Evolutionary conservation across 2,113 vertebrate genomes (phyloP), one percentile per base, ranked within the genome.

Genomic region (Perca flavescens): DNA sequence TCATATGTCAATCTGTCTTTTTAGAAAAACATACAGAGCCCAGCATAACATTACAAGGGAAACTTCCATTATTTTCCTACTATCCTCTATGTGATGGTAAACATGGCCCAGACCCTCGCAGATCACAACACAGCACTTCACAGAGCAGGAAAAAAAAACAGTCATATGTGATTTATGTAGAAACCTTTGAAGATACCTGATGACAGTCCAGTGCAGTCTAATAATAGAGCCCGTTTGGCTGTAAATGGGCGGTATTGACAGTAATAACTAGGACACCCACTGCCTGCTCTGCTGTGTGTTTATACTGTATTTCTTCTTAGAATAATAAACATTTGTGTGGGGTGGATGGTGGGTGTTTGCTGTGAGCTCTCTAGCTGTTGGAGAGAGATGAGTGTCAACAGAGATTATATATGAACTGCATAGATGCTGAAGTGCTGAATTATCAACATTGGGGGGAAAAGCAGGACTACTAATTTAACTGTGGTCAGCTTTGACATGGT

Each of bases 221-320:
- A 92, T 92, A 93, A 92, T 92, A 92, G 89, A 91, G 81, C 75
- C 19, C 17, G 36, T 82, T 81, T 88, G 77, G 82, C 86, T 86
- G 83, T 82, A 86, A 89, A 91, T 80, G 86, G 87, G 86, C 61
- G 34, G 85, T 89, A 92, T 88, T 88, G 93, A 92, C 91, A 87
- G 85, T 85, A 86, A 91, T 90, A 93, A 92, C 85, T 88, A 77
- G 88, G 89, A 92, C 92, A 85, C 91, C 87, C 77, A 85, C 84
- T 58, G 62, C 70, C 65, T 62, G 69, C 77, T 88, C 77, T 14
- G 77, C 82, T 85, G 60, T 54, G 15, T 89, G 81, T 91, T 91
- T 90, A 83, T 62, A 75, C 88, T 80, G 84, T 67, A 84, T 87
- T 91, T 83, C 80, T 87, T 68, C 74, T 82, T 52, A 62, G 80